Evolutionary conservation across 2,888 invertebrate species (phyloP).

Genomic region (Nemotelus pantherinus): DNA sequence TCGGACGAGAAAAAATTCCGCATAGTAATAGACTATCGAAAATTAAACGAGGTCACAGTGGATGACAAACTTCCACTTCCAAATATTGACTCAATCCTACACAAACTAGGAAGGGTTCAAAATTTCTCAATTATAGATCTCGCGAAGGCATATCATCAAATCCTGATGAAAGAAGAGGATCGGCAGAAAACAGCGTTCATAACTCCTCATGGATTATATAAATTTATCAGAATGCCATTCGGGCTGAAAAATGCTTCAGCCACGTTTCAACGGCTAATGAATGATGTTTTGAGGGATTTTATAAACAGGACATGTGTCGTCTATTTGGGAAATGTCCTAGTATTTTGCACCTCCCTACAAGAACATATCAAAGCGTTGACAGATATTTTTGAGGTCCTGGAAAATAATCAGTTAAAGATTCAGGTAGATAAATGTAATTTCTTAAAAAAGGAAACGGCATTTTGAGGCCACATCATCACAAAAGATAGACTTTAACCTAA

Average conservation of each 20-base stretch:
- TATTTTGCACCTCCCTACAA: not conserved
- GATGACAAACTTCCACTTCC: too few relatives aligned
- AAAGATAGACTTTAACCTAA: not conserved
- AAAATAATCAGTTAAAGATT: too few relatives aligned
- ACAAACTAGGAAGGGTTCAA: too few relatives aligned
- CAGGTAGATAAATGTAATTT: too few relatives aligned
- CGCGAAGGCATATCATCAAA: too few relatives aligned
- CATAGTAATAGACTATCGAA: too few relatives aligned
- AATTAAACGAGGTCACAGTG: too few relatives aligned
- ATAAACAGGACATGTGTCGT: not conserved
- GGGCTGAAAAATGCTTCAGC: conserved; percentile 10
- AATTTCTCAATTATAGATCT: too few relatives aligned
- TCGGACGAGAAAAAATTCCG: too few relatives aligned
- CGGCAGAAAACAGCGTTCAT: not conserved
- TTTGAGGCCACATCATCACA: not conserved
- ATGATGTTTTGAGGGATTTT: too few relatives aligned
- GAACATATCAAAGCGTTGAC: not conserved
- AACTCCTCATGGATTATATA: conserved; percentile 4
- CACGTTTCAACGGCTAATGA: not conserved
- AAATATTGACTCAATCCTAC: too few relatives aligned
- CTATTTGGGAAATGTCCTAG: not conserved
- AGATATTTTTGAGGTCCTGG: conserved; percentile 16
- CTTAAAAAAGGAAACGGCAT: not conserved
- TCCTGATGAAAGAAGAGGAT: too few relatives aligned
- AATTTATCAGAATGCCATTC: conserved; percentile 7